These are phyloP conservation scores for Corydoras maculifer DNA, from an alignment of 2,113 vertebrate genomes.

Conservation along the genomic window DNA sequence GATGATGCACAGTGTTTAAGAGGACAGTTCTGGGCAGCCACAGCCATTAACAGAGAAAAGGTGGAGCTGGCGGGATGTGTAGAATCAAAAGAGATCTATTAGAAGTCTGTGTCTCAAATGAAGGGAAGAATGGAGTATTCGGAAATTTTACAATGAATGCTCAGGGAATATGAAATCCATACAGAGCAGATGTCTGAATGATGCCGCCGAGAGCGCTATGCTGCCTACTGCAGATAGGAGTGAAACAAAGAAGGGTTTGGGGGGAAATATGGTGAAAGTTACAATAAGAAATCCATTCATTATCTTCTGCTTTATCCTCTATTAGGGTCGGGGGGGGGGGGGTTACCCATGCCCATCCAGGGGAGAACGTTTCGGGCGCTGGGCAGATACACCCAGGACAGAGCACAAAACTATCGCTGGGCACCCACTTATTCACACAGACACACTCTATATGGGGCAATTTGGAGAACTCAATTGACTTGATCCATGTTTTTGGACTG, in stretches of 20 bases:
- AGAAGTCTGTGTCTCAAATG: conserved; percentile 21
- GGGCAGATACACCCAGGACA: too few relatives aligned
- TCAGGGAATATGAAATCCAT: conserved; percentile 19
- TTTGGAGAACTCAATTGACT: too few relatives aligned
- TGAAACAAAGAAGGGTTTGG: conserved; percentile 14
- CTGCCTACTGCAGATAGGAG: not conserved
- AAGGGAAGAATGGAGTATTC: conserved; percentile 29
- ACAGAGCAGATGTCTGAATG: conserved; percentile 24
- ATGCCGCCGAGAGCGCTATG: conserved; percentile 19
- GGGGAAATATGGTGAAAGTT: not conserved
- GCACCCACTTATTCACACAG: too few relatives aligned
- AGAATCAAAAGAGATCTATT: conserved; percentile 32
- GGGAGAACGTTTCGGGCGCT: too few relatives aligned
- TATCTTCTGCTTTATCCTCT: too few relatives aligned
- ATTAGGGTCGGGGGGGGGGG: too few relatives aligned
- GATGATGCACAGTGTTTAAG: not conserved
- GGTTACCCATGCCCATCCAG: too few relatives aligned
- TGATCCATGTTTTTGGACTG: too few relatives aligned
- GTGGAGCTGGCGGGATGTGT: conserved; percentile 9
- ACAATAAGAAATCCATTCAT: not conserved
- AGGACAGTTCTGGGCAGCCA: not conserved
- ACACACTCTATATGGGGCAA: too few relatives aligned
- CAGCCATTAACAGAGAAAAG: conserved; percentile 24
- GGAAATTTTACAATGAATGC: conserved; percentile 31
- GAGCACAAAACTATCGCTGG: too few relatives aligned